Evolutionary conservation across 2,888 invertebrate genomes (phyloP).

Genomic region (Polydrusus tereticollis): DNA sequence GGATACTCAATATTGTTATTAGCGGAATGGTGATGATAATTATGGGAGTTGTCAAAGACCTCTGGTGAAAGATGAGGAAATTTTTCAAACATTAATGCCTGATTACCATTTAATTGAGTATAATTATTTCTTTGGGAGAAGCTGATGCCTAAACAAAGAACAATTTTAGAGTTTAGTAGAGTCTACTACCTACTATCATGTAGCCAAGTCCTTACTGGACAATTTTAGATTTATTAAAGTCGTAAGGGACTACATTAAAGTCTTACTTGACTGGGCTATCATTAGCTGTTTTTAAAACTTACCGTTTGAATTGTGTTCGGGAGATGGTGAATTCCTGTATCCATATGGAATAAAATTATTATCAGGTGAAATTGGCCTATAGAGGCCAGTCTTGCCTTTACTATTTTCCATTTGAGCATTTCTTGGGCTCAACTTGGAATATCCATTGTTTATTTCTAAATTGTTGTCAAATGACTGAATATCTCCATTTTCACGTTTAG

Average conservation of each 20-base stretch:
- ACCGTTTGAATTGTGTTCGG: constrained; percentile 16
- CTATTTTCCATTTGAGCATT: constrained; percentile 48
- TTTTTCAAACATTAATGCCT: constrained; percentile 54
- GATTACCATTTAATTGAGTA: constrained; percentile 49
- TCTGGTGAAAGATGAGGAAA: constrained; percentile 51
- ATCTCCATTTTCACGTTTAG: constrained; percentile 38
- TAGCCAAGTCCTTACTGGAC: too few relatives aligned
- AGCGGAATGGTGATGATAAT: constrained; percentile 48
- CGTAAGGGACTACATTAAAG: too few relatives aligned
- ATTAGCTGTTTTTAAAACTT: neutral
- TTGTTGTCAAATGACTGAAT: constrained; percentile 49
- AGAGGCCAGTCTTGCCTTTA: constrained; percentile 16
- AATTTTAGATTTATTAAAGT: too few relatives aligned
- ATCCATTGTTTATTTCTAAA: constrained; percentile 42
- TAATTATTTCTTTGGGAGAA: constrained; percentile 20
- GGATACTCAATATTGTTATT: constrained; percentile 33
- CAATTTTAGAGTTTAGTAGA: neutral
- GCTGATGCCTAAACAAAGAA: constrained; percentile 48
- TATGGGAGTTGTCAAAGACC: constrained; percentile 48
- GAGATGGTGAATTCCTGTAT: constrained; percentile 32
- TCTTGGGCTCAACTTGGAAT: constrained; percentile 37
- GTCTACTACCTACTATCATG: too few relatives aligned
- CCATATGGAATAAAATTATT: constrained; percentile 28
- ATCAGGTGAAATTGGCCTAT: constrained; percentile 35
- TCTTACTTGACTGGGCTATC: too few relatives aligned